Conservation (phyloP, 1,140 invertebrate species). For the Zaprionus nigranus region DNA sequence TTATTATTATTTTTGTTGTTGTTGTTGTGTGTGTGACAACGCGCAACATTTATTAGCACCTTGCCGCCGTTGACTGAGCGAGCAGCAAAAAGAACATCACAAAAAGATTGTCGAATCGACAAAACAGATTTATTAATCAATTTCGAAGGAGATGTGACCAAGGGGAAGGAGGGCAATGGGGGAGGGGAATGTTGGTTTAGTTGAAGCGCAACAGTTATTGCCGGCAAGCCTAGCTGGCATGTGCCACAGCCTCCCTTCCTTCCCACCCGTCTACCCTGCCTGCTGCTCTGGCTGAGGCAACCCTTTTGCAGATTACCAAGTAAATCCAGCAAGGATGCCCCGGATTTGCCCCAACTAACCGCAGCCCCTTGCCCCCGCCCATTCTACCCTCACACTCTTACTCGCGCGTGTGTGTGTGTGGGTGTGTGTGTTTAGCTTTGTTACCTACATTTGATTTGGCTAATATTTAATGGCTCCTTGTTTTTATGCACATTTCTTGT, state of each 20-base stretch:
- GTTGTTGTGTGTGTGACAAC: slow-evolving; percentile 26
- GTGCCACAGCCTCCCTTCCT: not conserved
- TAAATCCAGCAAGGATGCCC: not conserved
- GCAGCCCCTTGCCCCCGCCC: not conserved
- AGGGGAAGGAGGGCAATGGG: too few species aligned
- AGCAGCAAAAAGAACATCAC: slow-evolving; percentile 4
- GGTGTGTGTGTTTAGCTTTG: slow-evolving; percentile 22
- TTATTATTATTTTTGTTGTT: slow-evolving; percentile 21
- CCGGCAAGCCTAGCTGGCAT: slow-evolving; percentile 4
- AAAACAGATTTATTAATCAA: slow-evolving; percentile 13
- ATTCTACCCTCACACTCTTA: not conserved
- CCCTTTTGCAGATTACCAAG: slow-evolving; percentile 3
- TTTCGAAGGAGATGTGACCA: not conserved
- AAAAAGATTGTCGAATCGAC: slow-evolving; percentile 7
- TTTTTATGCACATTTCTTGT: slow-evolving; percentile 45
- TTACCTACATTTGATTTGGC: slow-evolving; percentile 55
- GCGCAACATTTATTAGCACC: slow-evolving; percentile 66
- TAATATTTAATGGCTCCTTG: slow-evolving; percentile 57
- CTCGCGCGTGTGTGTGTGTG: slow-evolving; percentile 8
- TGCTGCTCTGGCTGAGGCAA: not conserved
- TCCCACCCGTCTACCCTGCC: not conserved
- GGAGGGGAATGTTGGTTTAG: not conserved
- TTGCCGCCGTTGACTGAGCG: slow-evolving; percentile 32
- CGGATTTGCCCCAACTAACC: slow-evolving; percentile 14
- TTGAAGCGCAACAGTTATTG: slow-evolving; percentile 41